These are phyloP conservation scores for Agonopterix heracliana DNA, from an alignment of 2,888 invertebrate species.

Conservation along the genomic window DNA sequence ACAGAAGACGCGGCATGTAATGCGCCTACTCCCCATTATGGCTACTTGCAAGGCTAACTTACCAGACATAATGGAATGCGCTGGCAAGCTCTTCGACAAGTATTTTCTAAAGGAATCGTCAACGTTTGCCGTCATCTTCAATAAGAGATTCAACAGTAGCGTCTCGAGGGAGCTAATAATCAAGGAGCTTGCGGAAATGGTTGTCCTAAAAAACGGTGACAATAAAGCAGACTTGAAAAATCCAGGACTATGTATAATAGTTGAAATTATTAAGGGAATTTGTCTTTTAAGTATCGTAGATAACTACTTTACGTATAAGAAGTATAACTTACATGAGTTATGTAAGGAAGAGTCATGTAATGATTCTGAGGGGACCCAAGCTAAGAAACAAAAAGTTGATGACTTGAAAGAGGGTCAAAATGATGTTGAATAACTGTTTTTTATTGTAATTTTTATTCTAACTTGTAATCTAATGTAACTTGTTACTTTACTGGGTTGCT, in stretches of 20 bases:
- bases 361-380: constrained; percentile 56
- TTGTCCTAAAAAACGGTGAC: constrained; percentile 79
- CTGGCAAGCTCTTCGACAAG: constrained; percentile 81
- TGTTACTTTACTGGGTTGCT: constrained; percentile 47
- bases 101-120: constrained; percentile 83
- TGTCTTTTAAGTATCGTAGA: constrained; percentile 88
- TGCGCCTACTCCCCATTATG: constrained; percentile 89
- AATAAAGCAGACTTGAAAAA: constrained; percentile 88
- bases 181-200: constrained; percentile 82
- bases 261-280: constrained; percentile 88
- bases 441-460: constrained; percentile 33
- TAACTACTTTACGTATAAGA: constrained; percentile 85
- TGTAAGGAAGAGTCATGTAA: constrained; percentile 56
- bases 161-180: constrained; percentile 84
- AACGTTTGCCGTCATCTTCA: constrained; percentile 86
- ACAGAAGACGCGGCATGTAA: constrained; percentile 84
- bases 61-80: constrained; percentile 82
- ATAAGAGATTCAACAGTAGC: constrained; percentile 85
- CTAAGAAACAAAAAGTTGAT: constrained; percentile 61
- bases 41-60: constrained; percentile 86
- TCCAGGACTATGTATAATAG: constrained; percentile 85
- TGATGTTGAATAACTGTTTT: constrained; percentile 35
- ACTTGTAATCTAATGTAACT: constrained; percentile 23
- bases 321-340: constrained; percentile 88
- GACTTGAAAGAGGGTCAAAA: constrained; percentile 37